phyloP scores from a whole-genome alignment of 2,888 invertebrate genomes.

The Heteromyza rotundicornis region DNA sequence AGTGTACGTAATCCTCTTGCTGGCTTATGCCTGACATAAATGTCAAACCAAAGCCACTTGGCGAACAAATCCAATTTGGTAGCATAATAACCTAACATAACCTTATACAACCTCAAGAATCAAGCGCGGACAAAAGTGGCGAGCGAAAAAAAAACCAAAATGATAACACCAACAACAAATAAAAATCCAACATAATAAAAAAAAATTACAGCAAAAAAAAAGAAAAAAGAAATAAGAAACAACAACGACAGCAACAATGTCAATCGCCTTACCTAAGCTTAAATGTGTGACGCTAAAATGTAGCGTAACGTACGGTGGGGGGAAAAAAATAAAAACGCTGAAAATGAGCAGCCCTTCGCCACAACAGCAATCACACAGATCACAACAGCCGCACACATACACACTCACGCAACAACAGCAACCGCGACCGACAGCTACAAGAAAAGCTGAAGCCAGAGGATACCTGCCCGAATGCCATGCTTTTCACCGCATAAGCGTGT shows the following conservation, averaged over 20 bases:
- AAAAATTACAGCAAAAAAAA: constrained; percentile 25
- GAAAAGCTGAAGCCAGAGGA: too few relatives aligned
- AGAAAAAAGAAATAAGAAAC: constrained; percentile 7
- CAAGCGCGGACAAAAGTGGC: background rate
- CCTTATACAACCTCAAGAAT: background rate
- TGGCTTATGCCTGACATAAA: background rate
- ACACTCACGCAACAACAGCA: too few relatives aligned
- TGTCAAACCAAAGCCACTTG: constrained; percentile 44
- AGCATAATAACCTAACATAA: background rate
- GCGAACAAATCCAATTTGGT: constrained; percentile 44
- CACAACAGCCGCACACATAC: too few relatives aligned
- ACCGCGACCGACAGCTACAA: background rate
- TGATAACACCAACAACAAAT: background rate
- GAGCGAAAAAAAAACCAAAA: background rate
- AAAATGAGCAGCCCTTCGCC: background rate
- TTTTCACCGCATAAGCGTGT: too few relatives aligned
- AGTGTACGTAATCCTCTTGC: background rate
- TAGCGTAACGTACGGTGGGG: background rate
- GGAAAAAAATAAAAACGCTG: background rate
- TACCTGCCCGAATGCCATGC: too few relatives aligned
- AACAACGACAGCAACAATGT: constrained; percentile 36
- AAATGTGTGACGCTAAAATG: constrained; percentile 2
- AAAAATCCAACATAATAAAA: constrained; percentile 27
- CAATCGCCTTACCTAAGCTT: constrained; percentile 16
- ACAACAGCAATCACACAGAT: background rate